Conservation (phyloP, 2,888 invertebrate genomes). For the Eristalinus sepulchralis region DNA sequence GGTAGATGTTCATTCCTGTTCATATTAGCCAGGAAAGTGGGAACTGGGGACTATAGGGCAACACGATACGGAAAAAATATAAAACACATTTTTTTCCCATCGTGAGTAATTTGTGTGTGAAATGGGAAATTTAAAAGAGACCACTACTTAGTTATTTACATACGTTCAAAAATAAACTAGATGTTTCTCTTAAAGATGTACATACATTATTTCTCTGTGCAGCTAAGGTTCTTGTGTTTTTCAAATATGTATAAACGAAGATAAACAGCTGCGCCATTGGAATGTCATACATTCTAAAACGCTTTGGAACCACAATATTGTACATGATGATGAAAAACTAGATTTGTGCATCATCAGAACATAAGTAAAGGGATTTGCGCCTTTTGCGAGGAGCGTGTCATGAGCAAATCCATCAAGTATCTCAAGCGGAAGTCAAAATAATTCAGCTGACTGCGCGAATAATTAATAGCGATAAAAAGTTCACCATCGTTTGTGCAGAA, state of each 20-base stretch:
- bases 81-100: neutral
- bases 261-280: neutral
- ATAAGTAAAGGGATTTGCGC: neutral
- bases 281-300: neutral
- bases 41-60: neutral
- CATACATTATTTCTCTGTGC: neutral
- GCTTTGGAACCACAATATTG: neutral
- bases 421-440: neutral
- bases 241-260: neutral
- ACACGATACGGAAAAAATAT: neutral
- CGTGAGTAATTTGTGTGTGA: neutral
- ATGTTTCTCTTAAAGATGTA: neutral
- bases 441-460: neutral
- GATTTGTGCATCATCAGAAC: neutral
- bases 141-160: too few species aligned
- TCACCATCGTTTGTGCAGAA: neutral
- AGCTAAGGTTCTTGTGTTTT: neutral
- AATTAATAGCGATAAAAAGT: neutral
- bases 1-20: neutral
- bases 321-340: neutral
- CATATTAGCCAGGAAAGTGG: neutral
- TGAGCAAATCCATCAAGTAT: neutral
- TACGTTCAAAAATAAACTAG: neutral
- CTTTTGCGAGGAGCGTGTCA: neutral
- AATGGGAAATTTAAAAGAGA: neutral